A percentile compares a stretch with the other conserved stretches of the same genome.
Evolutionary conservation across 2,113 vertebrate species (phyloP).

Genomic region (Perognathus longimembris): DNA sequence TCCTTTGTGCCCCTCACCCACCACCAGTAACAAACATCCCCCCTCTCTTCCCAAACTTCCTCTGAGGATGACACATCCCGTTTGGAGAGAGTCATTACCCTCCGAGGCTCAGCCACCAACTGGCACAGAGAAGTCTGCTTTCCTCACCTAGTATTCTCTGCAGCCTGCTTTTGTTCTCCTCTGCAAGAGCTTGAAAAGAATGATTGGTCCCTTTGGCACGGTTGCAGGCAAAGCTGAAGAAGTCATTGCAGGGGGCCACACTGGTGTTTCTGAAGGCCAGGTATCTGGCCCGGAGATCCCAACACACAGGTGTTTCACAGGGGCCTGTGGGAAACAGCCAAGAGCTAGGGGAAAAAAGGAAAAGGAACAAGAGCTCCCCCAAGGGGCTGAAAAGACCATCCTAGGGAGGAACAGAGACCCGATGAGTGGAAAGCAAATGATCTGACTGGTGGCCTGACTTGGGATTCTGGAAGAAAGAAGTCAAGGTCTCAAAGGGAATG

Average conservation of each 20-base stretch:
- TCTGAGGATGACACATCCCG: too few species aligned
- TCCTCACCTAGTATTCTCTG: conserved; percentile 85
- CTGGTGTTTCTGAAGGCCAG: conserved; percentile 82
- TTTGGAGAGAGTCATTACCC: not conserved
- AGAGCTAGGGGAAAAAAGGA: not conserved
- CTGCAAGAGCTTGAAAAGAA: conserved; percentile 79
- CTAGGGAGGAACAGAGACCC: not conserved
- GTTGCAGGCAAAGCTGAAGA: conserved; percentile 86
- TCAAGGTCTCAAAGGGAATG: not conserved
- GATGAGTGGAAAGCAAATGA: not conserved
- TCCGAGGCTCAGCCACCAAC: not conserved
- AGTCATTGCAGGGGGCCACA: conserved; percentile 85
- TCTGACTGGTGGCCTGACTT: too few species aligned
- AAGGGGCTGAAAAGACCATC: not conserved
- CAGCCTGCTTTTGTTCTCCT: conserved; percentile 84
- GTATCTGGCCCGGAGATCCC: conserved; percentile 72
- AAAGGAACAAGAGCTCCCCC: not conserved
- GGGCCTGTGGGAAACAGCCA: conserved; percentile 69
- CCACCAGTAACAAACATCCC: not conserved
- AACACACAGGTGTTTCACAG: conserved; percentile 73
- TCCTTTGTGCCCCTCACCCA: too few species aligned
- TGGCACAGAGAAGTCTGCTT: not conserved
- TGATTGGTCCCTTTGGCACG: conserved; percentile 36
- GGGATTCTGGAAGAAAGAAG: too few species aligned
- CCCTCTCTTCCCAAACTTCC: too few species aligned